Evolutionary conservation across 2,888 invertebrate genomes (phyloP).

Genomic region (Sturmia bella): DNA sequence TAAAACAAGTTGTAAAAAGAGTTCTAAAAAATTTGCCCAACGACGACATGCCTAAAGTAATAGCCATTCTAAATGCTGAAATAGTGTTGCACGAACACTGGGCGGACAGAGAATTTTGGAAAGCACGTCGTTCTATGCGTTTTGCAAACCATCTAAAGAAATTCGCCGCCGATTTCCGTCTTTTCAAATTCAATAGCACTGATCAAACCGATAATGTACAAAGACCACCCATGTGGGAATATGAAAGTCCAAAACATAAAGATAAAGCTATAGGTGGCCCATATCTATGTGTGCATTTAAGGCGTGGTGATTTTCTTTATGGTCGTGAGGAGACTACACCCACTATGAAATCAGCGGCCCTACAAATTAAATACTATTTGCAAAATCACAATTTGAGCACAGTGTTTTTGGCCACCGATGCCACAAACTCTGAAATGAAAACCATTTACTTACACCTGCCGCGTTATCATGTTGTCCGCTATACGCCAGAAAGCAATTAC

Average conservation of each 20-base stretch:
- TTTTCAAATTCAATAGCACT: constrained; percentile 85
- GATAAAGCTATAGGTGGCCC: constrained; percentile 84
- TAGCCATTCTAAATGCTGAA: constrained; percentile 86
- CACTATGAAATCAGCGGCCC: constrained; percentile 88
- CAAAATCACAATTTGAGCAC: constrained; percentile 84
- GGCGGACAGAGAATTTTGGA: constrained; percentile 92
- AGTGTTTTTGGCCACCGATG: constrained; percentile 94
- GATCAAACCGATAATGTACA: constrained; percentile 84
- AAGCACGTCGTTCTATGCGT: constrained; percentile 93
- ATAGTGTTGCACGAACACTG: constrained; percentile 93
- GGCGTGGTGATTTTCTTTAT: constrained; percentile 92
- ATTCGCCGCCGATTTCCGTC: constrained; percentile 87
- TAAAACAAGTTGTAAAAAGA: constrained; percentile 83
- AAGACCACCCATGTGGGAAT: constrained; percentile 85
- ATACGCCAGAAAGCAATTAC: constrained; percentile 76
- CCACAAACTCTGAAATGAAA: constrained; percentile 83
- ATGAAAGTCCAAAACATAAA: constrained; percentile 81
- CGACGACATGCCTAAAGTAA: constrained; percentile 71
- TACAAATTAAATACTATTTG: constrained; percentile 86
- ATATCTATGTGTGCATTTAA: constrained; percentile 92
- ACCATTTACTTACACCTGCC: constrained; percentile 78
- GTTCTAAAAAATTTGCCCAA: constrained; percentile 44
- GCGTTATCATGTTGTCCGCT: constrained; percentile 76
- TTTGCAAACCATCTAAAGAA: constrained; percentile 87
- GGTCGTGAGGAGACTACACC: constrained; percentile 90